Percentiles rank a stretch among this genome's conserved stretches.
phyloP scores from a whole-genome alignment of 2,797 vertebrate genomes.

The Tadarida brasiliensis region DNA sequence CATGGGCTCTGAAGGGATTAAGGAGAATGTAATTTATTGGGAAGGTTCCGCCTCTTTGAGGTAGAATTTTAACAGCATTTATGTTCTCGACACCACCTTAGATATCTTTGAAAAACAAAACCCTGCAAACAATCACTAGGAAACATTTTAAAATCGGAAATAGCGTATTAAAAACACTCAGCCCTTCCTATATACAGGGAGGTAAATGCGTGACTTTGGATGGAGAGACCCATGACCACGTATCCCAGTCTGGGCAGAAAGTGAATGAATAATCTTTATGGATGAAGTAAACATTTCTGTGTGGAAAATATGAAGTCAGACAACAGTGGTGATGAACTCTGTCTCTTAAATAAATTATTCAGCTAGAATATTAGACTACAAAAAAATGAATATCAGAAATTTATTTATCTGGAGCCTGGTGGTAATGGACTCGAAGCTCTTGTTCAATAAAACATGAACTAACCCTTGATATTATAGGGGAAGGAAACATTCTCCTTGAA shows the following conservation, averaged over 20 bases:
- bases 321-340: not conserved
- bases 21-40: not conserved
- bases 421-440: not conserved
- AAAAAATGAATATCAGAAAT: not conserved
- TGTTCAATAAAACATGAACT: conserved; percentile 1
- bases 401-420: not conserved
- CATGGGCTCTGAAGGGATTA: not conserved
- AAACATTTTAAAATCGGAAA: not conserved
- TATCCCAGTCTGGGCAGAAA: conserved; percentile 5
- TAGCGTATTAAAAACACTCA: not conserved
- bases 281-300: not conserved
- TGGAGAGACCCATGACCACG: not conserved
- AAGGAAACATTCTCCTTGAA: not conserved
- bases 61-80: not conserved
- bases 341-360: conserved; percentile 15
- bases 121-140: not conserved
- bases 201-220: not conserved
- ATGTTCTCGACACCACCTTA: not conserved
- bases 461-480: not conserved
- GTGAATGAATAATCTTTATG: not conserved
- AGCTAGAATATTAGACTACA: not conserved
- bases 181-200: not conserved
- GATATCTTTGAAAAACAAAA: not conserved
- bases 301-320: conserved; percentile 24
- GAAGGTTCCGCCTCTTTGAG: not conserved